Evolutionary conservation across 2,797 vertebrate species (phyloP).

Genomic region (Hephaestus fuliginosus): DNA sequence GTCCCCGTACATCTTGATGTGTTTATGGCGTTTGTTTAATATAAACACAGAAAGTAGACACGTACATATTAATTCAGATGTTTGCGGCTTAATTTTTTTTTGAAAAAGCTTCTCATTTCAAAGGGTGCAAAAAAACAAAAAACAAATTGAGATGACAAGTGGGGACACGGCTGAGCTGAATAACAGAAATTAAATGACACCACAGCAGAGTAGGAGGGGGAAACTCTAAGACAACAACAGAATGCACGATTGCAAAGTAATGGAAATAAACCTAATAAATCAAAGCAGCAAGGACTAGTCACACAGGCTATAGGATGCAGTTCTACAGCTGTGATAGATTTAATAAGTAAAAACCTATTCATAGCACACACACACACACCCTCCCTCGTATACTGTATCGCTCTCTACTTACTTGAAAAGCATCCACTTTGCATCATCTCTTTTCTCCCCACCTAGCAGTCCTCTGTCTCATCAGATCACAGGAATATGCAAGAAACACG

Average conservation of each 20-base stretch:
- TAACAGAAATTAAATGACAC: constrained; percentile 38
- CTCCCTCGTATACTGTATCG: constrained; percentile 6
- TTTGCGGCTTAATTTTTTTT: constrained; percentile 7
- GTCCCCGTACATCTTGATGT: constrained; percentile 3
- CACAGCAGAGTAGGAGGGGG: constrained; percentile 20
- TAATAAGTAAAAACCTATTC: constrained; percentile 54
- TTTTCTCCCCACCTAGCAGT: constrained; percentile 48
- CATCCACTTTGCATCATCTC: constrained; percentile 64
- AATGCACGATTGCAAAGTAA: constrained; percentile 42
- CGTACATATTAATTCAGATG: constrained; percentile 6
- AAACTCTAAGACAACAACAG: constrained; percentile 13
- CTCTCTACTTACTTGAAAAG: constrained; percentile 50
- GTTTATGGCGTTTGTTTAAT: constrained; percentile 30
- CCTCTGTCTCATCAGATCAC: constrained; percentile 57
- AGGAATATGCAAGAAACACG: constrained; percentile 31
- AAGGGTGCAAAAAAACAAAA: constrained; percentile 28
- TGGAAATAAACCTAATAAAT: constrained; percentile 49
- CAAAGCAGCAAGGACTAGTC: constrained; percentile 30
- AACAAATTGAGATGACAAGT: constrained; percentile 46
- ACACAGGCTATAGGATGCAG: constrained; percentile 30
- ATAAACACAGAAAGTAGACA: constrained; percentile 3
- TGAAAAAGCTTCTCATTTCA: constrained; percentile 12
- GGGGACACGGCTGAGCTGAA: constrained; percentile 24
- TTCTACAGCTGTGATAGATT: constrained; percentile 45
- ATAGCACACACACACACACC: constrained; percentile 17